Conservation (phyloP, 1,140 invertebrate species). For the Drosophila miranda region DNA sequence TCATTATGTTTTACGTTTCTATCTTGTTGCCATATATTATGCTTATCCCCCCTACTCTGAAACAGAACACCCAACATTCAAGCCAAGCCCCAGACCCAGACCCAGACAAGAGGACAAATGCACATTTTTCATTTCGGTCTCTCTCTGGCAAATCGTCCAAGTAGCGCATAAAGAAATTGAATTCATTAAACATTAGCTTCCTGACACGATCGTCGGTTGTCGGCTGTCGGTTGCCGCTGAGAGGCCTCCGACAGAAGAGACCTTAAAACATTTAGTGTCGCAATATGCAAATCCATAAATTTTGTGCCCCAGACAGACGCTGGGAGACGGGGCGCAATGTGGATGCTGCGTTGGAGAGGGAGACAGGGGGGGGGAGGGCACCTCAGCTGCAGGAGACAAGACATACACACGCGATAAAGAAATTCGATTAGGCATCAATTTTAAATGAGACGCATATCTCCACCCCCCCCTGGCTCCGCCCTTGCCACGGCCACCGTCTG, state of each 20-base stretch:
- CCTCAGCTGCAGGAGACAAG: constrained; percentile 37
- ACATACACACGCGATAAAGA: constrained; percentile 81
- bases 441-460: constrained; percentile 78
- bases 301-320: constrained; percentile 41
- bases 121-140: constrained; percentile 37
- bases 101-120: constrained; percentile 7
- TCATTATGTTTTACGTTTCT: neutral
- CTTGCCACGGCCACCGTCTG: neutral
- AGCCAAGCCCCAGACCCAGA: neutral
- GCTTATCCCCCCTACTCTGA: too few species aligned
- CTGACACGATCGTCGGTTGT: constrained; percentile 61
- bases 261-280: constrained; percentile 76
- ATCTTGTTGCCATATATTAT: neutral
- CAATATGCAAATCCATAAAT: constrained; percentile 79
- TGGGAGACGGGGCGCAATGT: neutral
- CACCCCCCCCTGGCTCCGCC: constrained; percentile 15
- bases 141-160: constrained; percentile 31
- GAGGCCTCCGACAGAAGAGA: constrained; percentile 17
- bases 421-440: constrained; percentile 81
- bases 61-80: neutral
- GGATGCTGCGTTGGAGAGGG: constrained; percentile 5
- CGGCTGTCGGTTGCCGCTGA: neutral
- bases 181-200: constrained; percentile 81
- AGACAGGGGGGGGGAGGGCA: neutral
- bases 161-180: constrained; percentile 81